Percentiles rank a stretch among this genome's conserved stretches.
Evolutionary conservation across 2,113 vertebrate species (phyloP).

Genomic region (Dasypus novemcinctus): DNA sequence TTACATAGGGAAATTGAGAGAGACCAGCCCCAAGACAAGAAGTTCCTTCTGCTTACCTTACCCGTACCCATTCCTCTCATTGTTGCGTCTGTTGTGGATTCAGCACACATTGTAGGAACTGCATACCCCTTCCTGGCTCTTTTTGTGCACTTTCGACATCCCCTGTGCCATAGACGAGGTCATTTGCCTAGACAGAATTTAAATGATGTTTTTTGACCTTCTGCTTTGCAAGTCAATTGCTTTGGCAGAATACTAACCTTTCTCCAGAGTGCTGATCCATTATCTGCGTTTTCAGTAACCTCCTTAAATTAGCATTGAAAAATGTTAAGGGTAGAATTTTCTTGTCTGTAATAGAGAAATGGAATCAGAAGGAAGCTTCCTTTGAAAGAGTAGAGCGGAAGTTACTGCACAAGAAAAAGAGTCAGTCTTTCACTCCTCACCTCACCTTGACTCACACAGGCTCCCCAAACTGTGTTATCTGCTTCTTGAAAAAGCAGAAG

Average conservation of each 20-base stretch:
- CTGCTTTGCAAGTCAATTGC: conserved; percentile 39
- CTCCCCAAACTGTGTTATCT: background rate
- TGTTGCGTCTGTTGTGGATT: background rate
- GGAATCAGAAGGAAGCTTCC: background rate
- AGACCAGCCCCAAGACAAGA: background rate
- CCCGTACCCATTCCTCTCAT: background rate
- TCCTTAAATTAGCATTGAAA: conserved; percentile 36
- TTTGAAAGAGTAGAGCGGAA: background rate
- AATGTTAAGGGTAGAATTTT: conserved; percentile 3
- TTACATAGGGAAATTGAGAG: background rate
- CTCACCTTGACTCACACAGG: background rate
- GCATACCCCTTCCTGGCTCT: fast-evolving
- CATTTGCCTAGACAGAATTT: background rate
- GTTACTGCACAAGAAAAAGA: background rate
- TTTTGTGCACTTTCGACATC: background rate
- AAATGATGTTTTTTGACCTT: conserved; percentile 59
- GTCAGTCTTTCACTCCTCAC: background rate
- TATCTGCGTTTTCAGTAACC: conserved; percentile 32
- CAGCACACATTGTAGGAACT: fast-evolving
- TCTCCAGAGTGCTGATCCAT: conserved; percentile 29
- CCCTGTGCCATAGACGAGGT: background rate
- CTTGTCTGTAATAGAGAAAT: background rate
- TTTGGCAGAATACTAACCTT: conserved; percentile 36
- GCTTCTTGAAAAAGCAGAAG: background rate
- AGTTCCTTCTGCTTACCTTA: background rate